A percentile compares a stretch with the other conserved stretches of the same genome.
Evolutionary conservation across 1,140 invertebrate genomes (phyloP).

Genomic region (Brachystomella parvula): DNA sequence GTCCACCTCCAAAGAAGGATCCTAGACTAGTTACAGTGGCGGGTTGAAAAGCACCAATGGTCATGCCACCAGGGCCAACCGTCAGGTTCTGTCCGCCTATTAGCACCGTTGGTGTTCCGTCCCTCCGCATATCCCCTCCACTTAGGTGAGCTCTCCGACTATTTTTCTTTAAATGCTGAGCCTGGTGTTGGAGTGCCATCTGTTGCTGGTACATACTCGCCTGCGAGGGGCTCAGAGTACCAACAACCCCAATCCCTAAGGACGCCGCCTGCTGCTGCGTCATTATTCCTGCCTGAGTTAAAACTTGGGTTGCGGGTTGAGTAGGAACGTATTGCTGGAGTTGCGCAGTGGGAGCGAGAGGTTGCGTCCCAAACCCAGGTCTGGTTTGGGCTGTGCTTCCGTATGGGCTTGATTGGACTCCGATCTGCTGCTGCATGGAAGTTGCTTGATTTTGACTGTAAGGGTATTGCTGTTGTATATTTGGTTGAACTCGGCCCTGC

Average conservation of each 20-base stretch:
- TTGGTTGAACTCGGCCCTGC: conserved; percentile 9
- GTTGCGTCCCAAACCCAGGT: conserved; percentile 13
- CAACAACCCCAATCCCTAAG: conserved; percentile 28
- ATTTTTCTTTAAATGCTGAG: conserved; percentile 46
- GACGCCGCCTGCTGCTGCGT: conserved; percentile 27
- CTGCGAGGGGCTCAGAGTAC: conserved; percentile 42
- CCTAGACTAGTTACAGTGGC: conserved; percentile 36
- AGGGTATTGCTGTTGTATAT: conserved; percentile 26
- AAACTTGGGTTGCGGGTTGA: conserved; percentile 25
- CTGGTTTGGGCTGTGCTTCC: background rate
- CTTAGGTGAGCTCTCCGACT: conserved; percentile 39
- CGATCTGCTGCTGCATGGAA: conserved; percentile 14
- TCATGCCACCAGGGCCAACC: conserved; percentile 27
- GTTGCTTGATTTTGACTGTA: conserved; percentile 27
- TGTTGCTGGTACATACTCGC: conserved; percentile 47
- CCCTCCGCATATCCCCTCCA: conserved; percentile 17
- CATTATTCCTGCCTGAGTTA: conserved; percentile 28
- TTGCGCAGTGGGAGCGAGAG: conserved; percentile 19
- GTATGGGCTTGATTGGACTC: conserved; percentile 13
- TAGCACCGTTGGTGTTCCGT: conserved; percentile 22
- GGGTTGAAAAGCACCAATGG: conserved; percentile 34
- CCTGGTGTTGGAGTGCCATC: conserved; percentile 46
- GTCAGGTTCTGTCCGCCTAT: conserved; percentile 30
- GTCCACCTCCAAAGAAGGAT: conserved; percentile 33
- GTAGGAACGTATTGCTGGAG: conserved; percentile 20